A percentile compares a stretch with the other conserved stretches of the same genome.
Evolutionary conservation across 2,113 vertebrate species (phyloP).

Genomic region (Anoplopoma fimbria): DNA sequence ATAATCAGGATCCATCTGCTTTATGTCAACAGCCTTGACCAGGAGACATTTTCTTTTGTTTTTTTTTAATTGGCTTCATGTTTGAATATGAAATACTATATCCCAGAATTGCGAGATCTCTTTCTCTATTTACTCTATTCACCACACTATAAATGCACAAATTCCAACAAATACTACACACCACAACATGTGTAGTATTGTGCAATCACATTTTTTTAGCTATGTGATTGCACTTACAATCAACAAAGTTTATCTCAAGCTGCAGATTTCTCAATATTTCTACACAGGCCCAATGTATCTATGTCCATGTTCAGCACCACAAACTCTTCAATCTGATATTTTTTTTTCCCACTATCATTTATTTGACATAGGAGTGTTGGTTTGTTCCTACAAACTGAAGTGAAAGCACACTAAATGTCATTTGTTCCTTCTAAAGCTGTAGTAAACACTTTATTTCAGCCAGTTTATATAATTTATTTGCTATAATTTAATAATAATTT

Average conservation of each 20-base stretch:
- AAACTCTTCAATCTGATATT: neutral
- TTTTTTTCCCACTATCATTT: neutral
- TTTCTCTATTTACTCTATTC: neutral
- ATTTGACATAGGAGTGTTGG: neutral
- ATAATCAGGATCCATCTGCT: conserved; percentile 28
- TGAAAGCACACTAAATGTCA: neutral
- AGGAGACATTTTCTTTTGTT: neutral
- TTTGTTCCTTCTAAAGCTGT: neutral
- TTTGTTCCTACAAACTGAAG: conserved; percentile 18
- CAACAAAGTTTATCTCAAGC: neutral
- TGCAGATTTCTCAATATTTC: neutral
- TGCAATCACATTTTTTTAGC: conserved; percentile 5
- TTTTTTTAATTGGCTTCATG: neutral
- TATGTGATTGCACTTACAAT: neutral
- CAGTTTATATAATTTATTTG: neutral
- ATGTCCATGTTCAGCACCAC: neutral
- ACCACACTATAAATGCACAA: neutral
- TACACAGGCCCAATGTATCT: neutral
- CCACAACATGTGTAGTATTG: neutral
- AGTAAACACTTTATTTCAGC: neutral
- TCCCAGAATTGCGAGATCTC: neutral
- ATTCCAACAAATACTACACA: neutral
- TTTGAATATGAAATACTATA: neutral
- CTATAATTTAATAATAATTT: neutral
- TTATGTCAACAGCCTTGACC: conserved; percentile 13